A percentile compares a stretch with the other conserved stretches of the same genome.
These are phyloP conservation scores for Holacanthus passer DNA, from an alignment of 2,113 vertebrate species.

Conservation along the genomic window DNA sequence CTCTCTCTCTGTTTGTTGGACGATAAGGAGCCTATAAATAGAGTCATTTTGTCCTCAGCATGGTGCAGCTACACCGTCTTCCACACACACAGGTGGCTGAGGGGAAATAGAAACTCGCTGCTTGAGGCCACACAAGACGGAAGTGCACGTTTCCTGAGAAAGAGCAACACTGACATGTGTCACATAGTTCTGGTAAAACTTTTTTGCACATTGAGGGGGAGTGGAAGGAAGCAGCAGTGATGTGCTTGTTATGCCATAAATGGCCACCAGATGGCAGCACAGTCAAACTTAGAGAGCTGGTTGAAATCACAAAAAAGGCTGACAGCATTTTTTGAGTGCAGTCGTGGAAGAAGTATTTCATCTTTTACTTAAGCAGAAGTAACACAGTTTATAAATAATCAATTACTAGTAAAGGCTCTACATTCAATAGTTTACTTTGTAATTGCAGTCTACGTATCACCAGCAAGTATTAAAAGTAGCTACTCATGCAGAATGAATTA, in stretches of 20 bases:
- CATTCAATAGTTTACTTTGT: neutral
- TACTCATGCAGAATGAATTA: neutral
- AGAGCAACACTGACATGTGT: constrained; percentile 41
- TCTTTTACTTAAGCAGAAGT: no score
- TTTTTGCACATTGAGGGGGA: neutral
- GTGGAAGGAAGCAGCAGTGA: no score
- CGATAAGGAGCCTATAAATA: constrained; percentile 66
- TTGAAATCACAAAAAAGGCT: no score
- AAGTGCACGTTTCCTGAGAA: constrained; percentile 73
- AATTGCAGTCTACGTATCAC: neutral
- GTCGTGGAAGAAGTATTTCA: neutral
- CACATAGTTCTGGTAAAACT: constrained; percentile 38
- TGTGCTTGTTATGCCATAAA: neutral
- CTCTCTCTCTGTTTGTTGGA: constrained; percentile 38
- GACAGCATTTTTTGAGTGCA: neutral
- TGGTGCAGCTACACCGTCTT: neutral
- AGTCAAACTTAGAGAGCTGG: neutral
- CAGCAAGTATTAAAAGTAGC: neutral
- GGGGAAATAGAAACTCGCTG: neutral
- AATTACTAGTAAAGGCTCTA: neutral
- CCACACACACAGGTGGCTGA: neutral
- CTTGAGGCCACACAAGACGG: constrained; percentile 45
- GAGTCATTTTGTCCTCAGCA: neutral
- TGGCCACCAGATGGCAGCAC: constrained; percentile 54
- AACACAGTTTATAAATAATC: no score